A percentile compares a stretch with the other conserved stretches of the same genome.
Evolutionary conservation across 1,140 invertebrate genomes (phyloP).

Genomic region (Caenorhabditis remanei): DNA sequence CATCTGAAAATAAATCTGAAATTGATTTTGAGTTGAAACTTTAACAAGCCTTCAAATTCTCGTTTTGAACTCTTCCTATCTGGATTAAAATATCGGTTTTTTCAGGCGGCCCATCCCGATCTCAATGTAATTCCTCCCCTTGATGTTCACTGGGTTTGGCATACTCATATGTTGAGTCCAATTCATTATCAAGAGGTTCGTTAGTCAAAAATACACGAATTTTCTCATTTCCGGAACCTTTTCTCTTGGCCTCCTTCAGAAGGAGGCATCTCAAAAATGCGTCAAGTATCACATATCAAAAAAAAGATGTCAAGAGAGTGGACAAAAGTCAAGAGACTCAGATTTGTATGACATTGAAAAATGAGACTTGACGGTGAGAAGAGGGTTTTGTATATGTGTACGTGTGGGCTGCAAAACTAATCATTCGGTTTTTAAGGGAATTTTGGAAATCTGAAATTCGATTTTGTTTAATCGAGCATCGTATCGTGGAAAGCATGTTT

Average conservation of each 20-base stretch:
- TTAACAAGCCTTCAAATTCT: too few species aligned
- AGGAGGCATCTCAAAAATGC: slow-evolving; percentile 50
- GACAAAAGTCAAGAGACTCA: slow-evolving; percentile 28
- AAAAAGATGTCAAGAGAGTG: slow-evolving; percentile 6
- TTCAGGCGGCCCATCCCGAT: slow-evolving; percentile 76
- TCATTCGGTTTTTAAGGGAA: background rate
- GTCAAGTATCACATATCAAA: slow-evolving; percentile 51
- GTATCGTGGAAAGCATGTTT: too few species aligned
- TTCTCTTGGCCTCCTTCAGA: background rate
- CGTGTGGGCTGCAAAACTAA: background rate
- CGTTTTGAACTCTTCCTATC: too few species aligned
- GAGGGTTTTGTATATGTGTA: background rate
- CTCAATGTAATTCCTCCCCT: slow-evolving; percentile 78
- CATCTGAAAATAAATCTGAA: too few species aligned
- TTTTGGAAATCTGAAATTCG: background rate
- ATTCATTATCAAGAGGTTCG: slow-evolving; percentile 75
- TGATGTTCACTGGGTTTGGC: slow-evolving; percentile 81
- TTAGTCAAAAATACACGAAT: background rate
- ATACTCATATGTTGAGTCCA: slow-evolving; percentile 79
- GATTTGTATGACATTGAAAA: slow-evolving; percentile 57
- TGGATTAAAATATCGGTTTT: background rate
- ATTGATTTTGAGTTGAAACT: too few species aligned
- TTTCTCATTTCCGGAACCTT: background rate
- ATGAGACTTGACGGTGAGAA: slow-evolving; percentile 47
- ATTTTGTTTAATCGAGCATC: too few species aligned